Percentiles rank a stretch among this genome's conserved stretches.
phyloP scores from a whole-genome alignment of 2,888 invertebrate species.

The Papilio elwesi region DNA sequence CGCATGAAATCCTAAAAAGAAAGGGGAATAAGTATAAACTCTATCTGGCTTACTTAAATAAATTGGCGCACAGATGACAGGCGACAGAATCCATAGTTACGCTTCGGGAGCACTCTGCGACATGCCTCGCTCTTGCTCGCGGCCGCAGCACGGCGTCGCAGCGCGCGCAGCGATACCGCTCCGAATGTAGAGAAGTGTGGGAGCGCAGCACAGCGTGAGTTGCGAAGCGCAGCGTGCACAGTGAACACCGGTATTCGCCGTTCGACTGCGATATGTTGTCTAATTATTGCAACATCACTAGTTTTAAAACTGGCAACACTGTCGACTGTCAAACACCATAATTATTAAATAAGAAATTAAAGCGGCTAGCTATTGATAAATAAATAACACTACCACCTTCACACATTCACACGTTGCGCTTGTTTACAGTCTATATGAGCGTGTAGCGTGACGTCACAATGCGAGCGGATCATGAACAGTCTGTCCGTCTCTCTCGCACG shows the following conservation, averaged over 20 bases:
- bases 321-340: background rate
- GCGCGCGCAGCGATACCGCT: constrained; percentile 52
- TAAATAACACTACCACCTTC: too few relatives aligned
- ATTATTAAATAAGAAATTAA: background rate
- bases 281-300: too few relatives aligned
- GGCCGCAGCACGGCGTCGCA: constrained; percentile 49
- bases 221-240: constrained; percentile 72
- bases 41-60: constrained; percentile 61
- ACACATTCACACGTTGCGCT: too few relatives aligned
- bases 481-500: too few relatives aligned
- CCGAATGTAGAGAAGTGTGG: constrained; percentile 58
- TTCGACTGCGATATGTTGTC: constrained; percentile 62
- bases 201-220: constrained; percentile 59
- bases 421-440: background rate
- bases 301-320: too few relatives aligned
- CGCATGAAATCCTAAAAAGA: too few relatives aligned
- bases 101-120: constrained; percentile 44
- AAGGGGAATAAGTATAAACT: too few relatives aligned
- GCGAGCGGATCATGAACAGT: too few relatives aligned
- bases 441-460: too few relatives aligned
- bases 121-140: constrained; percentile 51
- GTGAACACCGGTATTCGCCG: constrained; percentile 65
- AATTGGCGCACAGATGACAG: constrained; percentile 59
- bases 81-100: constrained; percentile 46
- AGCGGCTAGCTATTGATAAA: too few relatives aligned